Percentiles rank a stretch among this genome's conserved stretches.
Evolutionary conservation across 2,113 vertebrate species (phyloP).

Genomic region (Axis porcinus): DNA sequence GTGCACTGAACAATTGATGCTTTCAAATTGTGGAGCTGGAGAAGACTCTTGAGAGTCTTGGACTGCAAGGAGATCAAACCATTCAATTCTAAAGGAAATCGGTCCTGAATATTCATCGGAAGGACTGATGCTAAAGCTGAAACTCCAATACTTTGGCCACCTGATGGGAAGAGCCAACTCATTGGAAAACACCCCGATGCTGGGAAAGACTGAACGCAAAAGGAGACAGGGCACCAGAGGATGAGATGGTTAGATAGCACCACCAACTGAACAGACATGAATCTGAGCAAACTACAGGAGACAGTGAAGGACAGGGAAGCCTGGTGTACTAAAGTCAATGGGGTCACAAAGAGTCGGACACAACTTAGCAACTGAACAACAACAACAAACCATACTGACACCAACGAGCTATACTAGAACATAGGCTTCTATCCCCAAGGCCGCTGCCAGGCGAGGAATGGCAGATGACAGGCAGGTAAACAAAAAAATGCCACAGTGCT

Average conservation of each 20-base stretch:
- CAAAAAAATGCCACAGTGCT: neutral
- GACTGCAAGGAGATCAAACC: neutral
- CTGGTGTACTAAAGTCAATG: neutral
- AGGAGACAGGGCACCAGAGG: neutral
- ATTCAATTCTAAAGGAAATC: neutral
- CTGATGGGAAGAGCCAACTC: neutral
- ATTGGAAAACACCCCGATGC: neutral
- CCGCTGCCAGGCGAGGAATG: neutral
- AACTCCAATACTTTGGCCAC: neutral
- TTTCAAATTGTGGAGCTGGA: neutral
- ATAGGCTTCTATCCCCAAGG: neutral
- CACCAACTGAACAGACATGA: neutral
- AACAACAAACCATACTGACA: neutral
- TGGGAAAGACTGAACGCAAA: neutral
- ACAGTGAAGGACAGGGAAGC: neutral
- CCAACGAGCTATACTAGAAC: neutral
- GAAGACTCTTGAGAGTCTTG: neutral
- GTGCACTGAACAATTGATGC: neutral
- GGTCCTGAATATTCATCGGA: neutral
- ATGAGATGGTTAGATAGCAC: neutral
- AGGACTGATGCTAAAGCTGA: neutral
- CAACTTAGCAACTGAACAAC: neutral
- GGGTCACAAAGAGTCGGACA: neutral
- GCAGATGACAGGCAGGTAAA: neutral
- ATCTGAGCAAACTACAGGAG: neutral